A percentile compares a stretch with the other conserved stretches of the same genome.
Evolutionary conservation across 2,113 vertebrate species (phyloP).

Genomic region (Ahaetulla prasina): DNA sequence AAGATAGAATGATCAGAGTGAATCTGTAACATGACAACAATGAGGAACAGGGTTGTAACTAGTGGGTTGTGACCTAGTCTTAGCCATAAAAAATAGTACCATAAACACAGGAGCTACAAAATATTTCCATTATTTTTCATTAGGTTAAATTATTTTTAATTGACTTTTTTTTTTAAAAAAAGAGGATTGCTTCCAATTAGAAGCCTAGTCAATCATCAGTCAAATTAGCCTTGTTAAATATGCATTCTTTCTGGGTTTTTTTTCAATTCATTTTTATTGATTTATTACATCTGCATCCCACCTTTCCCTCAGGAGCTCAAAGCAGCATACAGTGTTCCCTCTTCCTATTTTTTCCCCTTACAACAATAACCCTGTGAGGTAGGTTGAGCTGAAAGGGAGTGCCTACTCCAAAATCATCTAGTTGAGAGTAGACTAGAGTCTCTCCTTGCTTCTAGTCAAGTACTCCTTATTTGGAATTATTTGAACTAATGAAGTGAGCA

Average conservation of each 20-base stretch:
- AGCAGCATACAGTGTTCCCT: neutral
- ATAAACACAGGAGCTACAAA: neutral
- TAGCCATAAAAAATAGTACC: neutral
- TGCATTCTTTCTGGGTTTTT: neutral
- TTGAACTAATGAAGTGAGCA: neutral
- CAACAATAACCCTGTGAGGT: neutral
- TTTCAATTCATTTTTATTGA: neutral
- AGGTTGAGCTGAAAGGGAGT: neutral
- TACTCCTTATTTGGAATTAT: neutral
- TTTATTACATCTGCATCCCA: neutral
- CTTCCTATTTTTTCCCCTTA: neutral
- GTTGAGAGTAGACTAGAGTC: neutral
- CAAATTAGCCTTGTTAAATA: neutral
- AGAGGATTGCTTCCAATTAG: neutral
- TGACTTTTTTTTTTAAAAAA: neutral
- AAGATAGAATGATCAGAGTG: neutral
- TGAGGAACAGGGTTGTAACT: too few species aligned
- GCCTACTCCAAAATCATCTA: neutral
- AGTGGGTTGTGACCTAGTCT: neutral
- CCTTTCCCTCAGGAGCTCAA: neutral
- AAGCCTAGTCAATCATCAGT: neutral
- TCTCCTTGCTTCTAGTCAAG: neutral
- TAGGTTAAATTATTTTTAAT: neutral
- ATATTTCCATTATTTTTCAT: neutral
- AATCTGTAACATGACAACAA: neutral